phyloP scores from a whole-genome alignment of 1,140 invertebrate species.

The Trialeurodes vaporariorum region DNA sequence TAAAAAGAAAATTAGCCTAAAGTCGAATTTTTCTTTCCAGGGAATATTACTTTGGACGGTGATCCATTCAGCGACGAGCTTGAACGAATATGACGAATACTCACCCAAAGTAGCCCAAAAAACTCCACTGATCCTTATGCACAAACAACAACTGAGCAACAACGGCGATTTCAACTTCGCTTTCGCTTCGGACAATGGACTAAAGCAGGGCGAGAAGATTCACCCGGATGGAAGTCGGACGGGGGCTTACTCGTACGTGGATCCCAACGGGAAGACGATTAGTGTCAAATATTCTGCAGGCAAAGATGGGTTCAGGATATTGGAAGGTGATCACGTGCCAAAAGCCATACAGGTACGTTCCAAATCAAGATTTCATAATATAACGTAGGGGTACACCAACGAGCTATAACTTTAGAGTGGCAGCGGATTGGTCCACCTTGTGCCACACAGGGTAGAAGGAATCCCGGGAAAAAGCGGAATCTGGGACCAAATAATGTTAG shows the following conservation, averaged over 20 bases:
- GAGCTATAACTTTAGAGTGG: too few species aligned
- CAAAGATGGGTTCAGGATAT: constrained; percentile 34
- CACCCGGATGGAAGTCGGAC: constrained; percentile 47
- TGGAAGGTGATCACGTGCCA: constrained; percentile 32
- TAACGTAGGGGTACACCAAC: too few species aligned
- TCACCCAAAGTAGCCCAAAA: constrained; percentile 14
- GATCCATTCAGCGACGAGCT: too few species aligned
- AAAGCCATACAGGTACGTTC: constrained; percentile 10
- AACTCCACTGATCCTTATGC: constrained; percentile 30
- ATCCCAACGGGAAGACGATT: constrained; percentile 43
- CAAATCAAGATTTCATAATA: too few species aligned
- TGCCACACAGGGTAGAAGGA: too few species aligned
- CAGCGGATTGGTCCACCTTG: too few species aligned
- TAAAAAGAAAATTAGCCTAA: too few species aligned
- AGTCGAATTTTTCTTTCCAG: too few species aligned
- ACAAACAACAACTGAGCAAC: constrained; percentile 34
- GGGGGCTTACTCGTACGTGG: constrained; percentile 50
- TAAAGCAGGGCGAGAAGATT: constrained; percentile 48
- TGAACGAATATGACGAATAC: too few species aligned
- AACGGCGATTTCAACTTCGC: constrained; percentile 49
- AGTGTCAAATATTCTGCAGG: constrained; percentile 40
- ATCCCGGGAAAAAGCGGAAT: too few species aligned
- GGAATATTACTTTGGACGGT: too few species aligned
- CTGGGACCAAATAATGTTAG: too few species aligned
- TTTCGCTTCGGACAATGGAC: constrained; percentile 51